phyloP scores from a whole-genome alignment of 2,888 invertebrate genomes.

The Alloplasta piceator region DNA sequence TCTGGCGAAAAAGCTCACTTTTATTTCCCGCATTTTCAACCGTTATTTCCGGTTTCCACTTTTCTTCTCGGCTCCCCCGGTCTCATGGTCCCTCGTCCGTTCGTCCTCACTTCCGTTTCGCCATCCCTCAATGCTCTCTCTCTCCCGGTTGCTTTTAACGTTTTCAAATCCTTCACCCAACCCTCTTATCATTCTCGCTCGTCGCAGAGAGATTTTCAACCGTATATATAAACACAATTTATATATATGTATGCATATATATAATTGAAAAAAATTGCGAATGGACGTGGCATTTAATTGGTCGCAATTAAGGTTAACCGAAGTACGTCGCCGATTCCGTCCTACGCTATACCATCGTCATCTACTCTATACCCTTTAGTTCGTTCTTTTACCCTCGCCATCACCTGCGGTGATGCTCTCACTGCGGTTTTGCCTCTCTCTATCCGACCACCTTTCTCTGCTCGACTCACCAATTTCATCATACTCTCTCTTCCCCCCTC shows the following conservation, averaged over 20 bases:
- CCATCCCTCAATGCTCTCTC: conserved; percentile 47
- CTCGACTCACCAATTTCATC: conserved; percentile 49
- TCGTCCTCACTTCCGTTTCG: conserved; percentile 61
- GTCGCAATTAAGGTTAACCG: conserved; percentile 71
- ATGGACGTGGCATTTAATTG: conserved; percentile 69
- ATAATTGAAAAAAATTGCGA: conserved; percentile 52
- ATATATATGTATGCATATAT: no score
- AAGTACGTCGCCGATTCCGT: conserved; percentile 53
- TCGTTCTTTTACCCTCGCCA: conserved; percentile 39
- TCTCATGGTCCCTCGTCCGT: conserved; percentile 44
- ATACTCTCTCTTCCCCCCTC: conserved; percentile 6
- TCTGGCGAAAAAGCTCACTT: conserved; percentile 54
- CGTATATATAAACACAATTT: neutral
- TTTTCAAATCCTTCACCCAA: conserved; percentile 56
- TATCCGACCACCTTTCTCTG: conserved; percentile 23
- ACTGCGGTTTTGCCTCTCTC: conserved; percentile 31
- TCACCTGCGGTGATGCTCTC: conserved; percentile 10
- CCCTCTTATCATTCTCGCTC: conserved; percentile 39
- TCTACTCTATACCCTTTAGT: conserved; percentile 45
- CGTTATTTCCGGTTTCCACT: conserved; percentile 58
- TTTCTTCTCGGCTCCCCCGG: conserved; percentile 35
- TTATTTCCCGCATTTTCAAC: conserved; percentile 62
- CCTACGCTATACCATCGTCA: conserved; percentile 7
- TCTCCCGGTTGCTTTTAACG: conserved; percentile 64
- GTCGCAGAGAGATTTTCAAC: conserved; percentile 33